These are phyloP conservation scores for Trilocha varians DNA, from an alignment of 2,888 invertebrate species.

Conservation along the genomic window DNA sequence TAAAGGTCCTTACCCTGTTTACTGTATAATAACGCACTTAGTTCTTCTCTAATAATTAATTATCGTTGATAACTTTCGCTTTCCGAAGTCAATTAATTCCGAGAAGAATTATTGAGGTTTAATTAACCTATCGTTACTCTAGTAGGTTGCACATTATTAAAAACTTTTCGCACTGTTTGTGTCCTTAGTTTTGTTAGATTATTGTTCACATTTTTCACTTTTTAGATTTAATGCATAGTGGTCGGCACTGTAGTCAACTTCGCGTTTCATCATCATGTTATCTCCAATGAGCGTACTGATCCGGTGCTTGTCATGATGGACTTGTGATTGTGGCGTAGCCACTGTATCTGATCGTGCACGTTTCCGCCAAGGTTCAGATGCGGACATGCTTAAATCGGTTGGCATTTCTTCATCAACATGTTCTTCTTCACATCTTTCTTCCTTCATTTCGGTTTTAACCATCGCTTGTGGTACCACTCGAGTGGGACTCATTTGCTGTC, in stretches of 20 bases:
- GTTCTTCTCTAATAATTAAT: constrained; percentile 66
- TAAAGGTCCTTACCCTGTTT: constrained; percentile 69
- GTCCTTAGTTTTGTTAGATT: constrained; percentile 39
- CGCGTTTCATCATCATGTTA: constrained; percentile 61
- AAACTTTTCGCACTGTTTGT: constrained; percentile 35
- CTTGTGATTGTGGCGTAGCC: constrained; percentile 24
- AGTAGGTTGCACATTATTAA: constrained; percentile 36
- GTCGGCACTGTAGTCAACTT: constrained; percentile 54
- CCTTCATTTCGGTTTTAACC: constrained; percentile 65
- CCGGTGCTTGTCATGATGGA: constrained; percentile 61
- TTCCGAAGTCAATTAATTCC: constrained; percentile 57
- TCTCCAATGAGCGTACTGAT: constrained; percentile 69
- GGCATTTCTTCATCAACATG: constrained; percentile 78
- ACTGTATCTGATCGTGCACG: constrained; percentile 49
- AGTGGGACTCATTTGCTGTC: constrained; percentile 85
- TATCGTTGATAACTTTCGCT: constrained; percentile 23
- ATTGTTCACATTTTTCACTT: constrained; percentile 73
- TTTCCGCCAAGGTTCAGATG: constrained; percentile 65
- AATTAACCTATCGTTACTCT: too few species aligned
- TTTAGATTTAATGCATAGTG: constrained; percentile 65
- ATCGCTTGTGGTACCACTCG: constrained; percentile 52
- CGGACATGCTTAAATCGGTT: constrained; percentile 78
- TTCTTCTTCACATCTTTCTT: constrained; percentile 63
- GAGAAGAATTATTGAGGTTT: constrained; percentile 63
- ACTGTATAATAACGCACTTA: constrained; percentile 38